These are phyloP conservation scores for Copidosoma floridanum DNA, from an alignment of 1,140 invertebrate species.

Conservation along the genomic window DNA sequence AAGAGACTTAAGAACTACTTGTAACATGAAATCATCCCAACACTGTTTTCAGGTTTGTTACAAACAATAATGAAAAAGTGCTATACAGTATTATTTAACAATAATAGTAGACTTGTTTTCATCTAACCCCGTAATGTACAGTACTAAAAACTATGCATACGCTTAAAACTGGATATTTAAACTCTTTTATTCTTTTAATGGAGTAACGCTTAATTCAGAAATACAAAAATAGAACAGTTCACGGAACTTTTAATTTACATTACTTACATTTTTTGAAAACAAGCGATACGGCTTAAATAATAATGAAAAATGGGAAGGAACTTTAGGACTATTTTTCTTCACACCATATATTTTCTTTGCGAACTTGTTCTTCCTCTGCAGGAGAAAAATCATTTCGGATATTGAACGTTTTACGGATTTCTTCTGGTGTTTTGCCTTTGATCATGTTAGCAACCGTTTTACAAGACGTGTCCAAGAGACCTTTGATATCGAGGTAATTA, in stretches of 20 bases:
- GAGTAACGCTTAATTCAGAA: slow-evolving; percentile 4
- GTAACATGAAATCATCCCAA: no score
- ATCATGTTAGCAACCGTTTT: slow-evolving; percentile 99
- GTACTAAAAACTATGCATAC: slow-evolving; percentile 11
- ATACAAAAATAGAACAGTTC: slow-evolving; percentile 19
- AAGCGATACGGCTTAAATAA: no score
- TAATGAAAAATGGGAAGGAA: no score
- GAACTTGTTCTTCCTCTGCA: slow-evolving; percentile 91
- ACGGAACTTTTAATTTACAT: no score
- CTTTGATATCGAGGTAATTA: slow-evolving; percentile 99
- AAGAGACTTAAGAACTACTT: no score
- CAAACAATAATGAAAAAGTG: no score
- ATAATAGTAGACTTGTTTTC: no score
- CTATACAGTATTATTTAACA: no score
- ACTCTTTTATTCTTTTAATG: slow-evolving; percentile 13
- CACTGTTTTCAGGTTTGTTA: no score
- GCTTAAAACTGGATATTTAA: slow-evolving; percentile 2
- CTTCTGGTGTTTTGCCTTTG: slow-evolving; percentile 95
- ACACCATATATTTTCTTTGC: slow-evolving; percentile 98
- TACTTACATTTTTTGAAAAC: no score
- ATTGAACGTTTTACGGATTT: slow-evolving; percentile 98
- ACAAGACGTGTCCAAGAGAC: slow-evolving; percentile 94
- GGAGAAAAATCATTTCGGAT: slow-evolving; percentile 99
- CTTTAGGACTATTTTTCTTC: slow-evolving; percentile 89
- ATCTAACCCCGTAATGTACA: slow-evolving; percentile 11